phyloP scores from a whole-genome alignment of 2,888 invertebrate genomes.

The Eupithecia subfuscata region DNA sequence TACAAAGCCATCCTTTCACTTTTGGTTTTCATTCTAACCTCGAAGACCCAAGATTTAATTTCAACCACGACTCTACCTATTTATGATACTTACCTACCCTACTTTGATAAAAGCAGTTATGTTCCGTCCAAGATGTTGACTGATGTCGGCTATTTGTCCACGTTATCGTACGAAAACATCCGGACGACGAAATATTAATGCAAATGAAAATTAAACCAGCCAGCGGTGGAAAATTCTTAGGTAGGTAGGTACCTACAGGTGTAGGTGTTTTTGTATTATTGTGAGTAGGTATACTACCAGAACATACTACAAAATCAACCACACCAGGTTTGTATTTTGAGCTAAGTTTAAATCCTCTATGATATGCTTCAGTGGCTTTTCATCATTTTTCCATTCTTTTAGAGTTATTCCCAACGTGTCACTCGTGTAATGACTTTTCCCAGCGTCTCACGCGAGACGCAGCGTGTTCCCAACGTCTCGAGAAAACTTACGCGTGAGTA shows the following conservation, averaged over 20 bases:
- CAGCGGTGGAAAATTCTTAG: neutral
- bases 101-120: conserved; percentile 31
- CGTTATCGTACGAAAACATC: conserved; percentile 38
- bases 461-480: too few species aligned
- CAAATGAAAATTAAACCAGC: neutral
- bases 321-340: too few species aligned
- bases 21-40: neutral
- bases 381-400: neutral
- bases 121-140: conserved; percentile 26
- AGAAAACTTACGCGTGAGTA: too few species aligned
- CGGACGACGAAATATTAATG: conserved; percentile 12
- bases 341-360: too few species aligned
- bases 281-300: too few species aligned
- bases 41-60: neutral
- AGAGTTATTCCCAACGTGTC: too few species aligned
- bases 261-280: neutral
- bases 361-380: neutral
- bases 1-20: too few species aligned
- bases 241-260: neutral
- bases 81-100: conserved; percentile 29
- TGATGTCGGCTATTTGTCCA: conserved; percentile 23
- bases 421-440: too few species aligned
- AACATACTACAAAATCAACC: too few species aligned
- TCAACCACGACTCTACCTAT: conserved; percentile 12
- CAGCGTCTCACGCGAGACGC: too few species aligned